A percentile compares a stretch with the other conserved stretches of the same genome.
Conservation (phyloP, 2,888 invertebrate species). For the Eueremaeus valkanovi region DNA sequence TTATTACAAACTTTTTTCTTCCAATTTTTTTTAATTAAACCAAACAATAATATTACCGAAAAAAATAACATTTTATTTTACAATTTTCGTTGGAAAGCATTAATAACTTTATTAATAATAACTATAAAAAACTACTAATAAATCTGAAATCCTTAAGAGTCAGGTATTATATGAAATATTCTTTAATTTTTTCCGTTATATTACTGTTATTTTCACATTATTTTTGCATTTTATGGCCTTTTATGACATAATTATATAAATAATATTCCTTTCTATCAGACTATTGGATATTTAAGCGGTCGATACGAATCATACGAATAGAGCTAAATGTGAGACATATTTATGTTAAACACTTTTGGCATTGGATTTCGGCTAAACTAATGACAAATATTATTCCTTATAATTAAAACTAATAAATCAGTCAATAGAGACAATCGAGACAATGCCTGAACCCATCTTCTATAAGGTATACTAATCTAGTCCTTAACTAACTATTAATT, state of each 20-base stretch:
- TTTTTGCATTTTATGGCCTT: constrained; percentile 1
- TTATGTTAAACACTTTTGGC: too few species aligned
- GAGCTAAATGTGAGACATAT: neutral
- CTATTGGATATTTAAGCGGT: neutral
- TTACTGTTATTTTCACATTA: too few species aligned
- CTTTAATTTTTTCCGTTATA: too few species aligned
- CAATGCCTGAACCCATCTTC: constrained; percentile 18
- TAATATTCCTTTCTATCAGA: neutral
- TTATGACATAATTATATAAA: neutral
- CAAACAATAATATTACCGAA: too few species aligned
- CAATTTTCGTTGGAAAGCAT: too few species aligned
- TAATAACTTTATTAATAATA: neutral
- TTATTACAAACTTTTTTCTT: too few species aligned
- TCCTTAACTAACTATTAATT: neutral
- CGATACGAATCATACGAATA: neutral
- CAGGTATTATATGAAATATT: too few species aligned
- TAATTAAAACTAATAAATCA: neutral
- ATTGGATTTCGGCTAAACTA: too few species aligned
- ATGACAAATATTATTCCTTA: too few species aligned
- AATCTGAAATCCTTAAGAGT: neutral
- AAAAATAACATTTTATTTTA: too few species aligned
- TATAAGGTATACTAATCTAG: constrained; percentile 36
- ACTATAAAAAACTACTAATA: neutral
- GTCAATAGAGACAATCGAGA: neutral
- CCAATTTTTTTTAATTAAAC: too few species aligned